Conservation (phyloP, 23 tunicate genomes). For the Trididemnum clinides region DNA sequence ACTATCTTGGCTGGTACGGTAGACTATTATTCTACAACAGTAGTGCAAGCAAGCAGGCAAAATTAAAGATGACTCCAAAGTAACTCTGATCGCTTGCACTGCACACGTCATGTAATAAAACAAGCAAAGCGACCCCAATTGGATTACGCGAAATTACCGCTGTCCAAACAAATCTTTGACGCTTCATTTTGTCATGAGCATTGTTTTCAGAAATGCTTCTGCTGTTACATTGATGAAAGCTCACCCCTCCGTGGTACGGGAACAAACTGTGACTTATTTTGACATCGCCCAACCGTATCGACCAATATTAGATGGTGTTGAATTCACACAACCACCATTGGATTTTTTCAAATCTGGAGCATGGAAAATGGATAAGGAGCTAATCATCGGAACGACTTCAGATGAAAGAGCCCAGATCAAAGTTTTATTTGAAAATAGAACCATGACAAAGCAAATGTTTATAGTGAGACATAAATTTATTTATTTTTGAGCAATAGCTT, state of each 20-base stretch:
- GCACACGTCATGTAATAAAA: no score
- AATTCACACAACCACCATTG: constrained; percentile 52
- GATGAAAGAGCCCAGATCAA: constrained; percentile 38
- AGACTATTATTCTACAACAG: no score
- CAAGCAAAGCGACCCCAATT: no score
- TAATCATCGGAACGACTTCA: constrained; percentile 35
- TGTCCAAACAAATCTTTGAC: not conserved
- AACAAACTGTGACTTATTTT: not conserved
- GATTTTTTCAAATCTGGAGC: constrained; percentile 37
- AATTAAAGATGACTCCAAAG: no score
- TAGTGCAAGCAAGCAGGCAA: no score
- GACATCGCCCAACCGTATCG: constrained; percentile 49
- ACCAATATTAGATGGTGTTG: constrained; percentile 50
- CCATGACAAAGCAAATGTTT: not conserved
- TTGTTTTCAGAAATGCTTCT: not conserved
- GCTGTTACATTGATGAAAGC: not conserved
- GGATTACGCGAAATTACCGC: not conserved
- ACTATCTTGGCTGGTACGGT: no score
- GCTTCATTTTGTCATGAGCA: no score
- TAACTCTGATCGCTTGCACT: no score
- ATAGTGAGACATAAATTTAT: not conserved
- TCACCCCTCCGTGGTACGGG: not conserved
- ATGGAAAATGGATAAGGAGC: constrained; percentile 50
- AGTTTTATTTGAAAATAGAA: not conserved
- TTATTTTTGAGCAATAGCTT: not conserved